Conservation (phyloP, 2,797 vertebrate species). For the Lycodopsis pacificus region DNA sequence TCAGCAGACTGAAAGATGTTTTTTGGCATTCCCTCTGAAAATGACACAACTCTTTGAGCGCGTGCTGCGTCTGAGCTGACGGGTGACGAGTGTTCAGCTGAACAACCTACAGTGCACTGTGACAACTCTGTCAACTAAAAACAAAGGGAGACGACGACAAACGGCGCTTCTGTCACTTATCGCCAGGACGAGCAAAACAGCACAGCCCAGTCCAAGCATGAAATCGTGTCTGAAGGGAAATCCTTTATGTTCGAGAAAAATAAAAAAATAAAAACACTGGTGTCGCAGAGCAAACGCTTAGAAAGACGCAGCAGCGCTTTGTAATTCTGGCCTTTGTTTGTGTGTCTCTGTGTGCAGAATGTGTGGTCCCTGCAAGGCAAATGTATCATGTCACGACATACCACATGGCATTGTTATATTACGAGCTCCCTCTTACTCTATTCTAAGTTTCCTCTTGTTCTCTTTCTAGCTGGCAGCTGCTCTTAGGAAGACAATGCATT, state of each 20-base stretch:
- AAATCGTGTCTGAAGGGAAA: conserved; percentile 56
- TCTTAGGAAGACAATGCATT: neutral
- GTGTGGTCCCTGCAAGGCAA: conserved; percentile 8
- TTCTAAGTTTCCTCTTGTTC: neutral
- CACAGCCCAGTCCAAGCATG: conserved; percentile 47
- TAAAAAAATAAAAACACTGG: neutral
- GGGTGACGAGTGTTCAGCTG: conserved; percentile 60
- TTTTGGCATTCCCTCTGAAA: conserved; percentile 11
- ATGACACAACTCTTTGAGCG: conserved; percentile 42
- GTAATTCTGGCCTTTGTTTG: conserved; percentile 22
- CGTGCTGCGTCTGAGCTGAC: conserved; percentile 47
- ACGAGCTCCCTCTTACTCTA: conserved; percentile 4
- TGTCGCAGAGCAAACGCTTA: conserved; percentile 1
- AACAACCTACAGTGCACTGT: conserved; percentile 53
- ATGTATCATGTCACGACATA: conserved; percentile 21
- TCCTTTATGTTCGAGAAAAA: conserved; percentile 22
- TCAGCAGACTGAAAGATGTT: conserved; percentile 30
- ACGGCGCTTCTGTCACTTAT: conserved; percentile 60
- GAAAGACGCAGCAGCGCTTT: conserved; percentile 12
- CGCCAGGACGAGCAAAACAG: conserved; percentile 39
- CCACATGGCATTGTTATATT: neutral
- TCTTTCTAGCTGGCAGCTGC: conserved; percentile 10
- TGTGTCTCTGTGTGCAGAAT: conserved; percentile 15
- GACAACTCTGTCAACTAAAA: conserved; percentile 61
- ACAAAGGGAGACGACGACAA: conserved; percentile 48